These are phyloP conservation scores for Spilosoma lubricipeda DNA, from an alignment of 2,888 invertebrate genomes.

Conservation along the genomic window DNA sequence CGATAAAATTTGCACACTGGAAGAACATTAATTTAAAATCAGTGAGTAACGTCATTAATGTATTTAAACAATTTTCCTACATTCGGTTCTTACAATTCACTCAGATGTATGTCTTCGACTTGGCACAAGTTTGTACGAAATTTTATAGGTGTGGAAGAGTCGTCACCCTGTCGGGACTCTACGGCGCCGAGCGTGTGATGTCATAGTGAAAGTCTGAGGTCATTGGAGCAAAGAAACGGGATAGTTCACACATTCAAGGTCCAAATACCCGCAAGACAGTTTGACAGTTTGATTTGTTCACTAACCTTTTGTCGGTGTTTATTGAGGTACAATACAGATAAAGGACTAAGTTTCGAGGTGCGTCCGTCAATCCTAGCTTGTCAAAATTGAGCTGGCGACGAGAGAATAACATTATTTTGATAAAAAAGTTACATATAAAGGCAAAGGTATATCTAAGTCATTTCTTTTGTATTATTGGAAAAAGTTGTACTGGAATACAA, in stretches of 20 bases:
- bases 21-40: background rate
- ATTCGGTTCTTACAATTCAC: background rate
- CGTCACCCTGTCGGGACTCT: constrained; percentile 59
- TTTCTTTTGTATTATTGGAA: background rate
- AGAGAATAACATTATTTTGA: constrained; percentile 22
- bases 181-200: constrained; percentile 68
- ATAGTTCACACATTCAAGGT: constrained; percentile 66
- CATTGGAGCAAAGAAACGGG: constrained; percentile 61
- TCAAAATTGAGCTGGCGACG: constrained; percentile 5
- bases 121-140: constrained; percentile 13
- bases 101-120: background rate
- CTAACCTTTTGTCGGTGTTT: constrained; percentile 36
- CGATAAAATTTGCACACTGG: background rate
- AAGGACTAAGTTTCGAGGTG: constrained; percentile 25
- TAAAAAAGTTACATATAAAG: constrained; percentile 10
- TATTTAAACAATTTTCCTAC: background rate
- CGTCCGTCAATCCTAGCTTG: constrained; percentile 26
- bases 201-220: constrained; percentile 69
- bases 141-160: constrained; percentile 50
- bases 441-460: too few relatives aligned
- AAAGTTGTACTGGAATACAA: background rate
- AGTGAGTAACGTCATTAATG: background rate
- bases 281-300: constrained; percentile 46
- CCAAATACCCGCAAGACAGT: constrained; percentile 35
- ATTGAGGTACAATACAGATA: constrained; percentile 30